Evolutionary conservation across 2,113 vertebrate species (phyloP).

Genomic region (Ifrita kowaldi): DNA sequence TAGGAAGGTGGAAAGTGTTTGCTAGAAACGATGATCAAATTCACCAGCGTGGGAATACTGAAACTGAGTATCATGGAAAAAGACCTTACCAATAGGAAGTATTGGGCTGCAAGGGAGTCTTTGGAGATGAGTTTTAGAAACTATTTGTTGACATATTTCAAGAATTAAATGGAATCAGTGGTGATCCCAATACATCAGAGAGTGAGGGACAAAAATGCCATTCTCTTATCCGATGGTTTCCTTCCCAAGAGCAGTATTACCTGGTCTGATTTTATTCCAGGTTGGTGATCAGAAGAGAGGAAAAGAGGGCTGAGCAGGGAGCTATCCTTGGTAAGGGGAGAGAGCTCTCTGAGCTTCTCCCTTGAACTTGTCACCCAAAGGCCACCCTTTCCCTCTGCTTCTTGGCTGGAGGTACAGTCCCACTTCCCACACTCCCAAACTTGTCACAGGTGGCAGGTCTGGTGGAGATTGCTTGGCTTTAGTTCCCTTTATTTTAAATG

Average conservation of each 20-base stretch:
- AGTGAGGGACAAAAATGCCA: background rate
- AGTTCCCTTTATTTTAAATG: background rate
- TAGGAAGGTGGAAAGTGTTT: background rate
- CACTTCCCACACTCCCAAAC: background rate
- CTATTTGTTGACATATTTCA: background rate
- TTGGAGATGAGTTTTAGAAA: background rate
- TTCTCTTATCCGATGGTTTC: background rate
- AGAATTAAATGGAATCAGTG: background rate
- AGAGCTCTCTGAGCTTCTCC: background rate
- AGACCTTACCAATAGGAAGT: background rate
- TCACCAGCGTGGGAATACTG: background rate
- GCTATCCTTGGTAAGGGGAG: background rate
- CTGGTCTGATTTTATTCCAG: background rate
- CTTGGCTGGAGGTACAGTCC: background rate
- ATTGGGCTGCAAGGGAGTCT: background rate
- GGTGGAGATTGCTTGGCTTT: background rate
- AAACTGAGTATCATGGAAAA: background rate
- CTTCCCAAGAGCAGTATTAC: background rate
- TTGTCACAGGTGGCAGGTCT: background rate
- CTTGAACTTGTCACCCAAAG: background rate
- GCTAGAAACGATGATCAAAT: background rate
- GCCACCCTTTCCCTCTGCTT: background rate
- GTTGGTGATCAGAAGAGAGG: background rate
- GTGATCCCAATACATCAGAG: background rate
- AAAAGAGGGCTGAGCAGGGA: background rate